Evolutionary conservation across 1,140 invertebrate genomes (phyloP), one percentile per base, ranked within the genome.

Genomic region (Penaeus vannamei): DNA sequence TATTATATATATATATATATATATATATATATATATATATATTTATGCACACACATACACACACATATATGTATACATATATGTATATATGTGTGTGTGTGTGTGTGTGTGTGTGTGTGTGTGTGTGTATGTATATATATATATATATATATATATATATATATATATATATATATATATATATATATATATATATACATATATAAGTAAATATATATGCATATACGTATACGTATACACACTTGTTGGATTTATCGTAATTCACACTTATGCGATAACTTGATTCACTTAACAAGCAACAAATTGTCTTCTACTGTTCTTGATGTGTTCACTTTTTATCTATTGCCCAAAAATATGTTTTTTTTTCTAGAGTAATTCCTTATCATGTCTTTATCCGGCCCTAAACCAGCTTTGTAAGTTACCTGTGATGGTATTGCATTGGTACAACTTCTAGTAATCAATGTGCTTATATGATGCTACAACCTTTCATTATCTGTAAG

Each of bases 11-110:
- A 2, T 72, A n/a, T 72, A 29, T 32, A 29, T 76, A 29, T 76
- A 29, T 76, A 20, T 29, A 29, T 76, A 76, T 76, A 76, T 29
- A 76, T 76, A 76, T 76, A 76, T 29, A 76, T 76, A 76, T 76
- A 76, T 76, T 32, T 76, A 76, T 76, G 29, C 29, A 76, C 29
- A 76, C 8, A 29, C 29, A 29, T 26, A 29, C 29, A 29, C 29
- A 29, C 29, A 29, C 29, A 29, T 26, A 29, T 76, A 29, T 76
- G 23, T 76, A 29, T 76, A 29, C 29, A 29, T 76, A 29, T 76
- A 29, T 76, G 29, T 76, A 29, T 76, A 29, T 76, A 29, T 76
- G 20, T 76, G 36, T 29, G 20, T 76, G 20, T 76, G 20, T 76
- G 20, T 76, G 20, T 76, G 36, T 76, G 20, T 76, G 20, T 29